Base-by-base conservation (phyloP, 2,888 invertebrate genomes). In the Leptinotarsa rubiginosa region DNA sequence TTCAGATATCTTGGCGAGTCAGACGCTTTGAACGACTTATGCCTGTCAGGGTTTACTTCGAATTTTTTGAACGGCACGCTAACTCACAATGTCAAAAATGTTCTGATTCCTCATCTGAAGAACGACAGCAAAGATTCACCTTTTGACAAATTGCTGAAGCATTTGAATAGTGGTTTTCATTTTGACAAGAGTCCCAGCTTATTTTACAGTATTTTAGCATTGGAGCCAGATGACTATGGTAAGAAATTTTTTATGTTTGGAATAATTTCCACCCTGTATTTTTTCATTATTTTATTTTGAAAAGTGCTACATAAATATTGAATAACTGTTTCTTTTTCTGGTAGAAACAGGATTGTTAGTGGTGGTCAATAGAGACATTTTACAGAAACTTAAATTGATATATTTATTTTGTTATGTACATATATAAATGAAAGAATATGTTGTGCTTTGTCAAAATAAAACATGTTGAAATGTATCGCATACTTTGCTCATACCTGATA, bases 161-260 rank as follows among this genome's bases (percentile, higher is more conserved):
- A 86, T 77, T 81, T 88, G 74, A 86, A 86, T 77, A 80, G 83
- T 68, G 83, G 82, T 70, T 84, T 82, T 76, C 82, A 85, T 75
- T 90, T 90, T 73, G 86, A 86, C 65, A 88, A 87, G 68, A 89
- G 89, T 69, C 89, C 89, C 74, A 87, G 83, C 90, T 86, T 95
- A 71, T 88, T 95, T 66, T 93, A 93, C 85, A 91, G 93, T 67
- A 89, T 95, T 50, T 88, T 95, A 22, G 89, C 90, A 0, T 86
- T 95, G 76, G 94, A 93, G 86, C 92, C 93, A 31, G 87, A 89
- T 68, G 89, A 90, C 81, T 91, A 92, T 84, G 91, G 94, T 94
- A 88, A 91, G 91, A 18, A 18, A 10, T 25, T 87, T 56, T 50
- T 41, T 41, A 41, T 41, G 41, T 41, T 41, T 41, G 3, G 41